Evolutionary conservation across 2,797 vertebrate genomes (phyloP).

Genomic region (Eulemur albifrons): DNA sequence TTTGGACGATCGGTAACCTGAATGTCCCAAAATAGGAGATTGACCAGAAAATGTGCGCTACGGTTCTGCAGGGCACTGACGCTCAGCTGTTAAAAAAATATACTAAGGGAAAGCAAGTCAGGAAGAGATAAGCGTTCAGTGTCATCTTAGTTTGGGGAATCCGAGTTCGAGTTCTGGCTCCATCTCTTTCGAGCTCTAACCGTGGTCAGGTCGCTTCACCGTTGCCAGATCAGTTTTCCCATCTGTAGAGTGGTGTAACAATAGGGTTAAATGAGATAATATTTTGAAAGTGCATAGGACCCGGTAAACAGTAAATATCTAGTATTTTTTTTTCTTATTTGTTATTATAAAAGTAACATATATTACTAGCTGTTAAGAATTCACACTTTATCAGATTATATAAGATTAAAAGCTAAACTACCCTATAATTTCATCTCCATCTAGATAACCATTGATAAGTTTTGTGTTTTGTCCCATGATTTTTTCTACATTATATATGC

Average conservation of each 20-base stretch:
- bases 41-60: not conserved
- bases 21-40: not conserved
- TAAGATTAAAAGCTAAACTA: not conserved
- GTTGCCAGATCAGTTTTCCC: not conserved
- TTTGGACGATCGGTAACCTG: not conserved
- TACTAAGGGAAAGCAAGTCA: not conserved
- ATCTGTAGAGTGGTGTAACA: not conserved
- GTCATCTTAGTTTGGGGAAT: not conserved
- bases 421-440: not conserved
- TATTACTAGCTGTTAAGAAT: not conserved
- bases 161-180: not conserved
- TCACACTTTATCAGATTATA: not conserved
- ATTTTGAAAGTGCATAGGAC: not conserved
- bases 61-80: not conserved
- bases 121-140: rapidly evolving
- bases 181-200: not conserved
- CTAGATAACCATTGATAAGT: not conserved
- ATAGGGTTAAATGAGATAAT: not conserved
- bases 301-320: not conserved
- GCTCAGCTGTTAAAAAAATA: not conserved
- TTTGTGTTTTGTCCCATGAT: not conserved
- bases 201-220: not conserved
- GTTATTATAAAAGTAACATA: not conserved
- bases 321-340: not conserved
- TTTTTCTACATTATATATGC: not conserved